Percentiles rank a stretch among this genome's conserved stretches.
phyloP scores from a whole-genome alignment of 2,797 vertebrate genomes.

The Chloroceryle inda region DNA sequence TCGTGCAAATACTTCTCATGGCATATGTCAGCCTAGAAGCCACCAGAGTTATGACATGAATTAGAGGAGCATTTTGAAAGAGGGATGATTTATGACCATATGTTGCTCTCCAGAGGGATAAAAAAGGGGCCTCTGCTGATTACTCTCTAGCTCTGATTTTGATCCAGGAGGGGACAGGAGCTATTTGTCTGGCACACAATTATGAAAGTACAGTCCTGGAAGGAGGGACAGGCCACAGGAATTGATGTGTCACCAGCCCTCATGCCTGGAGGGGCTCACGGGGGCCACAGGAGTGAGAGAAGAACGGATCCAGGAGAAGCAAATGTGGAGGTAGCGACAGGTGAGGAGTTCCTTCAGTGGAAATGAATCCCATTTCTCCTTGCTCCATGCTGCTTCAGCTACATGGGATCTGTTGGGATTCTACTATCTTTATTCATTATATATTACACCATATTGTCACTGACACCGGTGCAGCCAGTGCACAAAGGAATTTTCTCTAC shows the following conservation, averaged over 20 bases:
- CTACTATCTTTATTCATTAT: rapidly evolving
- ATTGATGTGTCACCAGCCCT: neutral
- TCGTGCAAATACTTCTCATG: neutral
- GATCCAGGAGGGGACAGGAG: neutral
- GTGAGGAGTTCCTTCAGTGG: rapidly evolving
- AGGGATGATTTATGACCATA: neutral
- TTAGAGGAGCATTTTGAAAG: neutral
- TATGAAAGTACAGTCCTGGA: neutral
- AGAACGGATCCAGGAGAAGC: neutral
- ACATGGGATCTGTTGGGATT: rapidly evolving
- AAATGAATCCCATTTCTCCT: neutral
- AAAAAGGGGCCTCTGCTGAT: neutral
- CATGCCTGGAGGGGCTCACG: rapidly evolving
- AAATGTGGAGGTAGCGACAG: rapidly evolving
- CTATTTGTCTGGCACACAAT: rapidly evolving
- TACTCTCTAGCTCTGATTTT: neutral
- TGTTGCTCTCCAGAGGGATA: neutral
- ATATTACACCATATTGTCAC: rapidly evolving
- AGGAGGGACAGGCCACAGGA: neutral
- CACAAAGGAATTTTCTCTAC: neutral
- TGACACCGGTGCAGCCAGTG: neutral
- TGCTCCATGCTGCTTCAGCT: neutral
- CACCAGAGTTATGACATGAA: neutral
- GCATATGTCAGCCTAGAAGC: neutral
- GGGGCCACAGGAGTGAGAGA: neutral